A percentile compares a stretch with the other conserved stretches of the same genome.
phyloP scores from a whole-genome alignment of 2,888 invertebrate genomes.

The Oscheius sp. region DNA sequence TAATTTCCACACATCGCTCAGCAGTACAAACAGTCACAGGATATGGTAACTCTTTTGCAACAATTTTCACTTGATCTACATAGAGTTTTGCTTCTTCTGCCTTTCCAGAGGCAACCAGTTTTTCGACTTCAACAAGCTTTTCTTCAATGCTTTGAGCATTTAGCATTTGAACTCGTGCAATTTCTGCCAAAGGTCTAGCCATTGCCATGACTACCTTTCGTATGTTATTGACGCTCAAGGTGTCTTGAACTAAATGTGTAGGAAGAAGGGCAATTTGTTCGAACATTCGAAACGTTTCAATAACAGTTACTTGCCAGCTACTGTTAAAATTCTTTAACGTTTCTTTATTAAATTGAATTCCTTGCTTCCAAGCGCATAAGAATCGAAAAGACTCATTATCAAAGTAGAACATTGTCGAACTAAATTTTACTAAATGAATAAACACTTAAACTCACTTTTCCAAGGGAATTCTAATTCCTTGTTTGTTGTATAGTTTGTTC shows the following conservation, averaged over 20 bases:
- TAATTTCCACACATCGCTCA: conserved; percentile 28
- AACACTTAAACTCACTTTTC: conserved; percentile 2
- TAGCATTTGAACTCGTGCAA: conserved; percentile 26
- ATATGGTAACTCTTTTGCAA: conserved; percentile 8
- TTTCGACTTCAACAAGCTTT: conserved; percentile 27
- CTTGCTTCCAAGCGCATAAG: conserved; percentile 33
- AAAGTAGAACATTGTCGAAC: conserved; percentile 39
- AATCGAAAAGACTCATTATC: conserved; percentile 51
- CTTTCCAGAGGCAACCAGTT: conserved; percentile 9
- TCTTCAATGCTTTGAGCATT: conserved; percentile 33
- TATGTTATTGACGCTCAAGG: conserved; percentile 31
- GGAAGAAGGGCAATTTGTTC: conserved; percentile 22
- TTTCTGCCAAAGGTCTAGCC: conserved; percentile 25
- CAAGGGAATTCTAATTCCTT: conserved; percentile 18
- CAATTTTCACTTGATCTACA: conserved; percentile 9
- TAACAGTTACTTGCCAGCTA: conserved; percentile 38
- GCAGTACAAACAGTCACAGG: conserved; percentile 42
- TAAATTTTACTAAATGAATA: not conserved
- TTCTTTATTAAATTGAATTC: not conserved
- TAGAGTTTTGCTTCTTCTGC: not conserved
- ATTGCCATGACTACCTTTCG: conserved; percentile 20
- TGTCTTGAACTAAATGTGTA: conserved; percentile 23
- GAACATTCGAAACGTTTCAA: conserved; percentile 33
- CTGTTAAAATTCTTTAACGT: conserved; percentile 17
- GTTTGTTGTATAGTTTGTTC: conserved; percentile 7